These are phyloP conservation scores for Raja brachyura DNA, from an alignment of 2,113 vertebrate species.

Conservation along the genomic window DNA sequence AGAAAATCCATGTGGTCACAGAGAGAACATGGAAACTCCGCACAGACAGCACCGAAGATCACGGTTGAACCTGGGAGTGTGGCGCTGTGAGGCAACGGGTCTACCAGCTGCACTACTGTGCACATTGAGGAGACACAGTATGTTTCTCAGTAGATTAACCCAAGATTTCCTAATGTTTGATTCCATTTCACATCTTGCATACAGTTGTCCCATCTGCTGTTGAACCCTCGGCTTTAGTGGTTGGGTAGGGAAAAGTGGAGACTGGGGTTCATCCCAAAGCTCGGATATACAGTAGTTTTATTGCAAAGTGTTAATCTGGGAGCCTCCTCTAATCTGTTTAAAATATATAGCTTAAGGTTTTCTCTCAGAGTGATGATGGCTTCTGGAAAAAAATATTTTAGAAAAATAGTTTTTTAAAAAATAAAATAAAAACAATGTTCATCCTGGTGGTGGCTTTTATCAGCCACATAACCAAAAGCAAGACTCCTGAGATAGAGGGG, in stretches of 20 bases:
- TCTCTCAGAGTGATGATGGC: neutral
- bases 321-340: neutral
- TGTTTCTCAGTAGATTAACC: neutral
- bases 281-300: constrained; percentile 4
- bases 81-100: too few species aligned
- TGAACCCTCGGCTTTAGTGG: neutral
- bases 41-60: too few species aligned
- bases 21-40: too few species aligned
- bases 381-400: neutral
- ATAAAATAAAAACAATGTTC: constrained; percentile 23
- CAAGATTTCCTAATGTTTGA: neutral
- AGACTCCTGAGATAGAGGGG: neutral
- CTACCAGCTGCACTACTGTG: too few species aligned
- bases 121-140: neutral
- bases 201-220: too few species aligned
- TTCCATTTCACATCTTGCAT: neutral
- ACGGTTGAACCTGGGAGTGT: too few species aligned
- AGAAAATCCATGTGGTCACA: too few species aligned
- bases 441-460: neutral
- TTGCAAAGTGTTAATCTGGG: neutral
- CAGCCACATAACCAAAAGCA: neutral
- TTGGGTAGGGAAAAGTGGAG: neutral
- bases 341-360: constrained; percentile 20
- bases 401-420: constrained; percentile 28
- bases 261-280: neutral